Evolutionary conservation across 2,888 invertebrate genomes (phyloP).

Genomic region (Hemaris fuciformis): DNA sequence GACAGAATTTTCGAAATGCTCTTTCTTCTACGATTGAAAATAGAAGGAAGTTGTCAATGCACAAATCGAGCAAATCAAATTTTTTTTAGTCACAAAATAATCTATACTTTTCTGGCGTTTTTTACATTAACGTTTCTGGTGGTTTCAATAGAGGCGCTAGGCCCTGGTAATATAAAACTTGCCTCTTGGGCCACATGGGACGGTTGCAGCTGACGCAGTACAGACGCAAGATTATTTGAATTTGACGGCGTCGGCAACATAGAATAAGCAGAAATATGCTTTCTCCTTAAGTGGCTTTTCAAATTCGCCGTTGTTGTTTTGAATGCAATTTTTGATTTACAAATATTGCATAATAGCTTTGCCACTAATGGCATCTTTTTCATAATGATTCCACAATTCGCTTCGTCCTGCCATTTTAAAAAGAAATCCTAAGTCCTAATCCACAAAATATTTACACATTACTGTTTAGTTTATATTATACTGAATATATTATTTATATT

Average conservation of each 20-base stretch:
- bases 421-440: no score
- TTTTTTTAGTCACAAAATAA: no score
- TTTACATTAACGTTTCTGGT: no score
- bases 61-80: slow-evolving; percentile 12
- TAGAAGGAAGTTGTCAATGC: slow-evolving; percentile 27
- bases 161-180: no score
- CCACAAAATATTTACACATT: no score
- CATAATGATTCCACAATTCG: neutral
- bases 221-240: no score
- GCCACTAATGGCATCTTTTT: neutral
- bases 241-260: neutral
- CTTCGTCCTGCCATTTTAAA: neutral
- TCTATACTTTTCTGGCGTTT: no score
- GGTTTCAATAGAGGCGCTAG: neutral
- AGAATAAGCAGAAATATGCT: neutral
- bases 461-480: no score
- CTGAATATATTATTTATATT: no score
- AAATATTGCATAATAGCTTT: neutral
- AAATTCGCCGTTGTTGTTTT: neutral
- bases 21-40: slow-evolving; percentile 32
- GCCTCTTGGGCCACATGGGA: no score
- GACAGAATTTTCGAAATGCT: slow-evolving; percentile 25
- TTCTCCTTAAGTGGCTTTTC: neutral
- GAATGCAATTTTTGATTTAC: neutral
- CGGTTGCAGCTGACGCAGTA: no score